Evolutionary conservation across 1,140 invertebrate genomes (phyloP).

Genomic region (Ditylenchus dipsaci): DNA sequence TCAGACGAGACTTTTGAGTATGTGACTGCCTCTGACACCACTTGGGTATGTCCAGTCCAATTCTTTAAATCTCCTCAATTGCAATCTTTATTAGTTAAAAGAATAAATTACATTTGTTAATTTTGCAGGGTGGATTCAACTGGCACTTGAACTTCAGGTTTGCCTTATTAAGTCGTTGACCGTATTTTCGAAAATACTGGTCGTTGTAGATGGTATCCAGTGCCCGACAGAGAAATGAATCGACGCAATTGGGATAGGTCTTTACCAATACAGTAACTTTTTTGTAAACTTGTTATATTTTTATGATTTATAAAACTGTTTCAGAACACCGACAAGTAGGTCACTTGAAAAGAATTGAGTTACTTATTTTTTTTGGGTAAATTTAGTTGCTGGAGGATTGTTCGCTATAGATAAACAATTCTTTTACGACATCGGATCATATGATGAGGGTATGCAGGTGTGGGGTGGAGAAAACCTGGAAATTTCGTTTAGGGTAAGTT

Average conservation of each 20-base stretch:
- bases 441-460: constrained; percentile 94
- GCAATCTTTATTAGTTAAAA: too few relatives aligned
- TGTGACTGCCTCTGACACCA: constrained; percentile 79
- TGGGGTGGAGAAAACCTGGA: constrained; percentile 78
- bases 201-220: constrained; percentile 69
- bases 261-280: constrained; percentile 34
- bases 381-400: constrained; percentile 36
- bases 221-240: constrained; percentile 48
- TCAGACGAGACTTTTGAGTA: constrained; percentile 93
- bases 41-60: constrained; percentile 69
- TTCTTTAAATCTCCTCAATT: constrained; percentile 2
- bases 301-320: constrained; percentile 1
- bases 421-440: constrained; percentile 65
- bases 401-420: constrained; percentile 45
- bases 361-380: too few relatives aligned
- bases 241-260: constrained; percentile 44
- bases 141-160: constrained; percentile 82
- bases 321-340: constrained; percentile 35
- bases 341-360: too few relatives aligned
- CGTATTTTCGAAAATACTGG: background rate
- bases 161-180: background rate
- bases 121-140: constrained; percentile 69
- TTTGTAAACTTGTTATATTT: constrained; percentile 15
- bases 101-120: background rate
- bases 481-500: constrained; percentile 60